Evolutionary conservation across 2,888 invertebrate genomes (phyloP), one percentile per base, ranked within the genome.

Genomic region (Tetrapedia diversipes): DNA sequence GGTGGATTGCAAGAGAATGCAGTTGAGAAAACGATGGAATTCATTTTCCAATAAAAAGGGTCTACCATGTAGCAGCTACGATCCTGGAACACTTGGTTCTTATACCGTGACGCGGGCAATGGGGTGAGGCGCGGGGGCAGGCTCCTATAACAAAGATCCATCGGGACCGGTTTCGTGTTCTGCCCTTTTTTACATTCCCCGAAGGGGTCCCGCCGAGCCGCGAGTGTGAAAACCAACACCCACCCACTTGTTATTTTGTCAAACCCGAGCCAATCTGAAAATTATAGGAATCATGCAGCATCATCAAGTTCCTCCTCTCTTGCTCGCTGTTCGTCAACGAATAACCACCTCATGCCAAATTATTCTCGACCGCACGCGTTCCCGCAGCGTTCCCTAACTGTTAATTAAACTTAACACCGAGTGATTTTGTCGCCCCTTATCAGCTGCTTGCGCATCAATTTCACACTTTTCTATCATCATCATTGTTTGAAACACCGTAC

Each of bases 161-260:
- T 91, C 89, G 88, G 88, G 89, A 91, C 91, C 91, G 91, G 91
- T 91, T 91, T 91, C 84, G 81, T 86, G 87, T 88, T 88, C 87
- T 85, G 81, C 84, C 86, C 88, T 89, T 89, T 90, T 88, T 88
- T 86, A 88, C 89, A 88, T 89, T 90, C 89, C 80, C 88, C 82
- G 82, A 74, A 85, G 90, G 83, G 88, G 86, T 87, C 91, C 91
- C 88, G 90, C 73, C 86, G 91, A 79, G 91, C 86, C 84, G 81
- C 87, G 90, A 90, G 91, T 91, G 91, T 91, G 91, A 91, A 91
- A 91, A 91, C 90, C 88, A 89, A 91, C 91, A 91, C 91, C 90
- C 90, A 88, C 90, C 90, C 88, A 89, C 91, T 91, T 91, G 91
- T 91, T 91, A 91, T 90, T 91, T 91, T 90, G 90, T 91, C 91